phyloP scores from a whole-genome alignment of 2,113 vertebrate genomes.

The Notarius quadriscutis region DNA sequence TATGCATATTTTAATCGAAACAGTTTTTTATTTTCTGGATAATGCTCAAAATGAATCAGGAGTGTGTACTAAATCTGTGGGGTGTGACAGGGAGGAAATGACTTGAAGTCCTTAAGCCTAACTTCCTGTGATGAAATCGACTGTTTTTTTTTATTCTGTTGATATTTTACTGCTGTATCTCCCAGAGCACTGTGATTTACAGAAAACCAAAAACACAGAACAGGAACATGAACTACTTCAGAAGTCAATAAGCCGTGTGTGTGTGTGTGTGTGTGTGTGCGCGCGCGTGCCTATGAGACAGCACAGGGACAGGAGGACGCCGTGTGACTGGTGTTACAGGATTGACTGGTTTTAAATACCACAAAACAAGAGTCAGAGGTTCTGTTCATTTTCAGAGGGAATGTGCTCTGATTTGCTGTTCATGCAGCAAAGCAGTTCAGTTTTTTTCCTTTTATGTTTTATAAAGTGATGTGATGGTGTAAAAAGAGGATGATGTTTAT shows the following conservation, averaged over 20 bases:
- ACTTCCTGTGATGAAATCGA: neutral
- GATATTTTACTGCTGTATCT: neutral
- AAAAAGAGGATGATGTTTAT: neutral
- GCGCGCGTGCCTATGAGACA: too few relatives aligned
- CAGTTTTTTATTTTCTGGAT: neutral
- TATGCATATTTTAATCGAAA: neutral
- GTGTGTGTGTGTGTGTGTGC: too few relatives aligned
- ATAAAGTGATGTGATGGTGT: neutral
- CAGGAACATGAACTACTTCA: neutral
- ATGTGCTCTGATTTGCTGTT: neutral
- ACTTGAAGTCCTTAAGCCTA: neutral
- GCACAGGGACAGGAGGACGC: neutral
- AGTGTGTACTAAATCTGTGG: neutral
- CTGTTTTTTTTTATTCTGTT: too few relatives aligned
- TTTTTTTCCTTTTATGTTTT: neutral
- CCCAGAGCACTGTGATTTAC: neutral
- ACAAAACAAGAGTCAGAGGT: neutral
- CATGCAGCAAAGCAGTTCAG: neutral
- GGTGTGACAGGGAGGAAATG: too few relatives aligned
- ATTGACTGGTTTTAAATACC: neutral
- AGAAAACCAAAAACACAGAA: too few relatives aligned
- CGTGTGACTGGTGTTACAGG: neutral
- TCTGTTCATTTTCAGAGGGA: neutral
- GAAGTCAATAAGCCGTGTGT: neutral
- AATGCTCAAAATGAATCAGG: neutral